phyloP scores from a whole-genome alignment of 2,797 vertebrate genomes.

The Takifugu ocellatus region DNA sequence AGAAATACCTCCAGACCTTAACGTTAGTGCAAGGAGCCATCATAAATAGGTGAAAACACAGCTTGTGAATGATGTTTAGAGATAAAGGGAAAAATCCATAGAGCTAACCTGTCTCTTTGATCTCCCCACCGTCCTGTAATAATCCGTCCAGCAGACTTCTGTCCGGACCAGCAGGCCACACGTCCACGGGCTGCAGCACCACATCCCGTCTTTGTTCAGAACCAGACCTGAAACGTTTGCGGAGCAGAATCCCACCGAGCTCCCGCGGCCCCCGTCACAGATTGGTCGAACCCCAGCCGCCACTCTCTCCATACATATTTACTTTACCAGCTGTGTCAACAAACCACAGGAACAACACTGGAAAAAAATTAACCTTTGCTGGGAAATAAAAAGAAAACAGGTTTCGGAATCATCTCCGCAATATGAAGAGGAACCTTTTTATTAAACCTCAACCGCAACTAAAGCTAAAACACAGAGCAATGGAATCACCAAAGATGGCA shows the following conservation, averaged over 20 bases:
- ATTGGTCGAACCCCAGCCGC: conserved; percentile 31
- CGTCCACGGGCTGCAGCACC: conserved; percentile 44
- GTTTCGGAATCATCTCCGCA: conserved; percentile 7
- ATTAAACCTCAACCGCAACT: no score
- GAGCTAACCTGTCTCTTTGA: conserved; percentile 49
- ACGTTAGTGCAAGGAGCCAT: no score
- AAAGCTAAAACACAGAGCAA: no score
- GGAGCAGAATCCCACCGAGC: background rate
- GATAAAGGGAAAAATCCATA: background rate
- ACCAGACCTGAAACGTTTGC: background rate
- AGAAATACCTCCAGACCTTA: no score
- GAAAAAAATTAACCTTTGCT: conserved; percentile 64
- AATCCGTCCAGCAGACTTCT: conserved; percentile 22
- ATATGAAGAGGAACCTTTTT: background rate
- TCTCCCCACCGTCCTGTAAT: conserved; percentile 17
- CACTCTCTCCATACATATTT: conserved; percentile 31
- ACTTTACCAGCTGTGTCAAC: conserved; percentile 71
- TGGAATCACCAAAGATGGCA: no score
- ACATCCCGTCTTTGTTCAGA: conserved; percentile 38
- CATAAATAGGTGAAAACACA: no score
- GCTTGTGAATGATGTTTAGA: no score
- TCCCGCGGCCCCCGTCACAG: conserved; percentile 38
- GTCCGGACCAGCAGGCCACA: conserved; percentile 45
- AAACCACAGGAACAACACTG: conserved; percentile 50
- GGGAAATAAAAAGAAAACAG: conserved; percentile 5